Evolutionary conservation across 2,888 invertebrate species (phyloP).

Genomic region (Luperina nickerlii): DNA sequence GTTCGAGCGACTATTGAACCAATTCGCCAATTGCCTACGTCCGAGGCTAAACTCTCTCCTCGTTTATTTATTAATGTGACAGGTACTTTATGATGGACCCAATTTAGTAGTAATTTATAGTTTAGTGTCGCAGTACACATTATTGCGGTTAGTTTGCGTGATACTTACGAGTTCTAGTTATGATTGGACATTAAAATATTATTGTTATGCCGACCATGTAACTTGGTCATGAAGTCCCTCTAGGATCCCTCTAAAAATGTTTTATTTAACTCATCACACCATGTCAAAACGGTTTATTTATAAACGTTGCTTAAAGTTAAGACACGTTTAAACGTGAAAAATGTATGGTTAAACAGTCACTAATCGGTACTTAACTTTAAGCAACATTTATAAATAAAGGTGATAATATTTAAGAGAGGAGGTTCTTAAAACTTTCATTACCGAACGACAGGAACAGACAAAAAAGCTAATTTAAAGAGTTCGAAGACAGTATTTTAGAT

Average conservation of each 20-base stretch:
- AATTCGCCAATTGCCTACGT: slow-evolving; percentile 84
- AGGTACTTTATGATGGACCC: slow-evolving; percentile 71
- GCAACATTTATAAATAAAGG: too few relatives aligned
- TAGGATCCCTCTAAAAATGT: background rate
- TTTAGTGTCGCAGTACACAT: slow-evolving; percentile 41
- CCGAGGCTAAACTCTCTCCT: slow-evolving; percentile 77
- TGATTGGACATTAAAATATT: slow-evolving; percentile 42
- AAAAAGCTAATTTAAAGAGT: background rate
- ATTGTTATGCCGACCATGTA: slow-evolving; percentile 10
- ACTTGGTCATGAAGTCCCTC: slow-evolving; percentile 2
- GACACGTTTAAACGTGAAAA: too few relatives aligned
- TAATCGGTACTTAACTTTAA: too few relatives aligned
- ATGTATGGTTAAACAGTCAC: too few relatives aligned
- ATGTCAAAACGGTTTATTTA: background rate
- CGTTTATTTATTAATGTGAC: slow-evolving; percentile 74
- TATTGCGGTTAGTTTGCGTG: slow-evolving; percentile 38
- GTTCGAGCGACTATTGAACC: slow-evolving; percentile 84
- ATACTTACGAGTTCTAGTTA: slow-evolving; percentile 34
- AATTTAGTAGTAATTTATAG: slow-evolving; percentile 49
- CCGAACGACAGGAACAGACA: background rate
- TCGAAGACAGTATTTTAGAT: background rate
- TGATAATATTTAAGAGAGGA: background rate
- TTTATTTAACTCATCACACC: background rate
- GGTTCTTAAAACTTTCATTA: background rate
- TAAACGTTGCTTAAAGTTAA: background rate